Evolutionary conservation across 2,888 invertebrate genomes (phyloP).

Genomic region (Plebejus argus): DNA sequence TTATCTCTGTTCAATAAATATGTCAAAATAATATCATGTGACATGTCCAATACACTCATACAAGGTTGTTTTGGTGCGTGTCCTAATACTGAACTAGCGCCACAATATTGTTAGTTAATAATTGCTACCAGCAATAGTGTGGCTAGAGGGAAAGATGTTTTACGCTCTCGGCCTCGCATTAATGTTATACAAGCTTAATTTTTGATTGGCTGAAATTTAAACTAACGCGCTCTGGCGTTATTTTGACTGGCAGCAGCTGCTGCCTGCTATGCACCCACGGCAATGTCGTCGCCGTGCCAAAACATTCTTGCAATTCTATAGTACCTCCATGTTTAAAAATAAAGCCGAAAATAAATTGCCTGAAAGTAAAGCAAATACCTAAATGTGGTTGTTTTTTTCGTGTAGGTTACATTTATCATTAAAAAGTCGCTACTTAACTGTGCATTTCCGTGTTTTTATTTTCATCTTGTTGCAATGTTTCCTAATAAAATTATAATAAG

Average conservation of each 20-base stretch:
- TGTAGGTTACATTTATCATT: conserved; percentile 2
- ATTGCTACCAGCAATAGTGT: neutral
- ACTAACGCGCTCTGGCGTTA: neutral
- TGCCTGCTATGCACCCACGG: too few species aligned
- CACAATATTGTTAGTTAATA: neutral
- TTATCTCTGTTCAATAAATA: conserved; percentile 2
- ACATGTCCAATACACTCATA: neutral
- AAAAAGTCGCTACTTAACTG: neutral
- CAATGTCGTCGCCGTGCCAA: too few species aligned
- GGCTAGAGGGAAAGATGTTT: neutral
- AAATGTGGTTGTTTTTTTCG: neutral
- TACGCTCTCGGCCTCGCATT: neutral
- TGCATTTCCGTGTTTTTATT: neutral
- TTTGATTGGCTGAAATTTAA: neutral
- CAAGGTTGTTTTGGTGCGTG: neutral
- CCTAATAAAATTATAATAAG: conserved; percentile 1
- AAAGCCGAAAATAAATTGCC: neutral
- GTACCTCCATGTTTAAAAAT: neutral
- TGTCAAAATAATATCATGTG: neutral
- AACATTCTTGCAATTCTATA: too few species aligned
- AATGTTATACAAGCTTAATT: neutral
- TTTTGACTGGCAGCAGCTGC: neutral
- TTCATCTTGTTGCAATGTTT: neutral
- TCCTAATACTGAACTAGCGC: neutral
- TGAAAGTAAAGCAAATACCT: neutral